Conservation (phyloP, 2,113 vertebrate species). For the Columba livia region DNA sequence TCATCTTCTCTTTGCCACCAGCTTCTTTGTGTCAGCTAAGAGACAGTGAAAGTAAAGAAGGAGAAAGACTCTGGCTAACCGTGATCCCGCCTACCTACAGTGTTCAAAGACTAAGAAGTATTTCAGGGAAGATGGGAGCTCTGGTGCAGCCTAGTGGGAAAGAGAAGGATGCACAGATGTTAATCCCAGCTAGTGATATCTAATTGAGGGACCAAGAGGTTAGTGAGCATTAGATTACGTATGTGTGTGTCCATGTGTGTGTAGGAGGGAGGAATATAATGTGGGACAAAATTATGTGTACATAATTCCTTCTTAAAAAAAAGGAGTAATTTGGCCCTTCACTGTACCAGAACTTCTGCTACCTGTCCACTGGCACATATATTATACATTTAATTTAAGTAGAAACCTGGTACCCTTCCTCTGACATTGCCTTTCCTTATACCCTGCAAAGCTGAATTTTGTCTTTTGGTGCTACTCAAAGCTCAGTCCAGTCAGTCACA, state of each 20-base stretch:
- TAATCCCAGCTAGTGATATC: background rate
- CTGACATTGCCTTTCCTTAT: background rate
- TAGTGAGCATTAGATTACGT: background rate
- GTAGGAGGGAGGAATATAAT: background rate
- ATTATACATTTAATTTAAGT: background rate
- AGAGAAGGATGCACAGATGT: background rate
- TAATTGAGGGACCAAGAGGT: background rate
- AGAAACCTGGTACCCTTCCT: background rate
- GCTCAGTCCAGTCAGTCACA: background rate
- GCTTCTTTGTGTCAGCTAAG: background rate
- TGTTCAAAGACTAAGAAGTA: background rate
- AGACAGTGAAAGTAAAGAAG: background rate
- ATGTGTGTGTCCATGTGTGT: no score
- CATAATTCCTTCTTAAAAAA: background rate
- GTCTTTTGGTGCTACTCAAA: background rate
- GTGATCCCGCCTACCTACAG: background rate
- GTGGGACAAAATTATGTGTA: background rate
- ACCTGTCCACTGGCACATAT: background rate
- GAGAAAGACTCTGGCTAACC: background rate
- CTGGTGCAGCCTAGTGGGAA: rapidly evolving
- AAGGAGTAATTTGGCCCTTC: background rate
- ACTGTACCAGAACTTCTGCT: background rate
- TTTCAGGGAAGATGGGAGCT: background rate
- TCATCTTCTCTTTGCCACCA: background rate
- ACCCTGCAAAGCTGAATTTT: background rate